Evolutionary conservation across 2,797 vertebrate species (phyloP).

Genomic region (Sebastes taczanowskii): DNA sequence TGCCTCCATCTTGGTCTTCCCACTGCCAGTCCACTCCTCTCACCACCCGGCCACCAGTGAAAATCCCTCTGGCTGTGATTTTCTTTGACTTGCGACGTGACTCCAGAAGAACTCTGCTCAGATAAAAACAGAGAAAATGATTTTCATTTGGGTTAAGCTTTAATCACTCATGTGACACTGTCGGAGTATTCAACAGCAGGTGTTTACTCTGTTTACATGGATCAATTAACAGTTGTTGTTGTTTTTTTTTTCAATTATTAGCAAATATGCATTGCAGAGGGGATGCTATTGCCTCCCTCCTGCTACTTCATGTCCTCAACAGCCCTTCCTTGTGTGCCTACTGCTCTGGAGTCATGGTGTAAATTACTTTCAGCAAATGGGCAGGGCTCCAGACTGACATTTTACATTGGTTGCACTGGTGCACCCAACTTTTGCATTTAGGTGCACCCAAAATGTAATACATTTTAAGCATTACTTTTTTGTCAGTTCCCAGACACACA

Average conservation of each 20-base stretch:
- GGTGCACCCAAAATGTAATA: too few relatives aligned
- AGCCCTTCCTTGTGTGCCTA: background rate
- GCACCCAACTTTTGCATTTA: too few relatives aligned
- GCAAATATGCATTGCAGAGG: background rate
- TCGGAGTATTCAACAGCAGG: background rate
- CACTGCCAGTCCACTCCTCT: slow-evolving; percentile 99
- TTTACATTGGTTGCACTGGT: too few relatives aligned
- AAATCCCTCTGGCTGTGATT: slow-evolving; percentile 98
- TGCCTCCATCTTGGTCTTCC: slow-evolving; percentile 99
- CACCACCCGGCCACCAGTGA: slow-evolving; percentile 95
- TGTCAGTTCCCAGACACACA: too few relatives aligned
- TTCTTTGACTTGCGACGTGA: slow-evolving; percentile 99
- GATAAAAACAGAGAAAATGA: background rate
- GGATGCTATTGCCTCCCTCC: background rate
- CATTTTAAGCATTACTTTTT: too few relatives aligned
- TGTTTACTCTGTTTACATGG: background rate
- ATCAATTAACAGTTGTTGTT: background rate
- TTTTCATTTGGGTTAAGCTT: background rate
- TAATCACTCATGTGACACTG: background rate
- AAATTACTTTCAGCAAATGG: slow-evolving; percentile 1
- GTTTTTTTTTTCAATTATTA: background rate
- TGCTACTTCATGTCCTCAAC: background rate
- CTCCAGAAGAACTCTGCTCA: slow-evolving; percentile 92
- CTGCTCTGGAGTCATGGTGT: background rate
- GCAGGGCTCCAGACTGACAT: background rate